Base-by-base conservation (phyloP, 2,113 vertebrate species). In the Calidris pygmaea region DNA sequence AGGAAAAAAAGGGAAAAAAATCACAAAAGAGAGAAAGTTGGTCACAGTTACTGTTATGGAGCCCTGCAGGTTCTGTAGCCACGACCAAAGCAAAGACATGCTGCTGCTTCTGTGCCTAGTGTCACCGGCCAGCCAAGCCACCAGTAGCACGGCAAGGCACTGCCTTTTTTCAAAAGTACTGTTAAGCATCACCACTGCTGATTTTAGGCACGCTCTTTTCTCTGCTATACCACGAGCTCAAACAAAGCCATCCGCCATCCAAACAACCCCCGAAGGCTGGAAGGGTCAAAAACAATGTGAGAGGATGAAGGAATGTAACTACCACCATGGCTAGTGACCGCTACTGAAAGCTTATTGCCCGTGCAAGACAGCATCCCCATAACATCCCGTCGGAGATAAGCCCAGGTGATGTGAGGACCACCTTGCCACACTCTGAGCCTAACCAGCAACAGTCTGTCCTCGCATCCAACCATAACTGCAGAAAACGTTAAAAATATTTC, bases 11-110 rank as follows among this genome's bases (percentile, higher is more conserved):
- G 26, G 85, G 15, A 39, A 94, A 94, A 95, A 95, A 89, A 91
- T 41, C 94, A 96, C 89, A 95, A 94, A 93, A 87, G 87, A 95
- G 83, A 87, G 92, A 95, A 96, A 94, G 96, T 90, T 97, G 90
- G 92, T 92, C 90, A 94, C 93, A 96, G 96, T 95, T 89, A 92
- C 93, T 93, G 94, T 78, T 43, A 84, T 59, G 93, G 88, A 97
- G 95, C 92, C 95, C 96, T 26, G 95, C 72, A 6, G 95, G 72
- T 86, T 96, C 87, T 95, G 85, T 74, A 90, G 85, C 32, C 90
- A 83, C n/a, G 75, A 96, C 82, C 93, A 97, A 96, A 97, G 95
- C 50, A 71, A 93, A 93, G 72, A 82, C 92, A 88, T 86, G 90
- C 93, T 95, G 96, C 93, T 88, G 95, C 87, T 58, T 94, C 95